These are phyloP conservation scores for Drosophila subsilvestris DNA, from an alignment of 2,888 invertebrate genomes.

Conservation along the genomic window DNA sequence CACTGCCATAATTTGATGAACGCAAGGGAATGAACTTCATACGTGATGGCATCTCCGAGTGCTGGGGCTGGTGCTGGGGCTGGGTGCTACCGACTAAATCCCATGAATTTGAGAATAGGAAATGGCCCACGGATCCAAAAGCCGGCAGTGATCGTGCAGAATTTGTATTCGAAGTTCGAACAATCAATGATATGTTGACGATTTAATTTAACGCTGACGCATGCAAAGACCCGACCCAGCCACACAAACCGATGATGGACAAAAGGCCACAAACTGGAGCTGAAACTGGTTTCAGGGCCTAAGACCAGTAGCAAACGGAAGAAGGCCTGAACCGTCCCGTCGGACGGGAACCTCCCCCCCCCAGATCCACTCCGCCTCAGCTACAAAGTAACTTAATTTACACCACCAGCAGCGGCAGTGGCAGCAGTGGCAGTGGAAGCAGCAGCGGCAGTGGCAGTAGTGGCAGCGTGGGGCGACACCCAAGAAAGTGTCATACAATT, in stretches of 20 bases:
- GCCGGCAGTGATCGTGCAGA: conserved; percentile 76
- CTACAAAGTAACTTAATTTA: conserved; percentile 79
- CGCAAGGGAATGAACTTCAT: conserved; percentile 24
- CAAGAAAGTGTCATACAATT: conserved; percentile 35
- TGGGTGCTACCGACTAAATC: conserved; percentile 32
- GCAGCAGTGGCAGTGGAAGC: conserved; percentile 30
- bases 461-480: conserved; percentile 31
- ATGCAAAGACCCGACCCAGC: conserved; percentile 39
- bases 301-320: conserved; percentile 76
- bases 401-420: conserved; percentile 39
- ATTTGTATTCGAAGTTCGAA: conserved; percentile 49
- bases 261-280: conserved; percentile 15
- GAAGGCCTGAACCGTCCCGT: conserved; percentile 58
- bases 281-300: conserved; percentile 35
- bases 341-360: not conserved
- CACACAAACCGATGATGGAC: conserved; percentile 46
- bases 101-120: conserved; percentile 62
- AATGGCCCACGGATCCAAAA: conserved; percentile 66
- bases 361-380: conserved; percentile 15
- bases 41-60: conserved; percentile 70
- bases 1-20: conserved; percentile 55
- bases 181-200: conserved; percentile 79
- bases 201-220: conserved; percentile 77
- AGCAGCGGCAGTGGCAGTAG: conserved; percentile 45
- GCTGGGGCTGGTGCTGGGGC: not conserved